Percentiles rank a stretch among this genome's conserved stretches.
Evolutionary conservation across 2,797 vertebrate genomes (phyloP).

Genomic region (Argyrosomus regius): DNA sequence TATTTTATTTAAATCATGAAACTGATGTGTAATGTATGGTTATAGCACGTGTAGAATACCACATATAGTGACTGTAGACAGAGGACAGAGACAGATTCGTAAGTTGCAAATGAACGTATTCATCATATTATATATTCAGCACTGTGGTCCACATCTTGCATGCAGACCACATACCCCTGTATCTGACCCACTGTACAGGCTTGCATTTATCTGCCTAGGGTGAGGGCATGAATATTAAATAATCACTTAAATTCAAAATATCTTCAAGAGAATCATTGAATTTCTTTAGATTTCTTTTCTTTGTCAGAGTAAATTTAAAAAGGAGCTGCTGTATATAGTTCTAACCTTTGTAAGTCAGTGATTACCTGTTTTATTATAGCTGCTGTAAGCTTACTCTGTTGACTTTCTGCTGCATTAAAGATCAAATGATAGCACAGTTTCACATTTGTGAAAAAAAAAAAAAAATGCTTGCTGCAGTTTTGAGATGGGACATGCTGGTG

Average conservation of each 20-base stretch:
- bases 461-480: background rate
- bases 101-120: constrained; percentile 13
- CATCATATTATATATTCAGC: constrained; percentile 29
- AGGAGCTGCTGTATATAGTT: background rate
- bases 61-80: background rate
- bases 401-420: constrained; percentile 32
- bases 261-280: constrained; percentile 5
- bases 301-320: background rate
- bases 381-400: background rate
- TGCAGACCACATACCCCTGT: background rate
- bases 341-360: constrained; percentile 3
- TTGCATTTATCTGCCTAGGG: constrained; percentile 1
- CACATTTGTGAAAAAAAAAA: background rate
- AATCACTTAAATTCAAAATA: constrained; percentile 5
- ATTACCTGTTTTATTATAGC: constrained; percentile 2
- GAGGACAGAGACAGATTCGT: constrained; percentile 6
- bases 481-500: constrained; percentile 12
- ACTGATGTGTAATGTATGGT: background rate
- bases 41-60: background rate
- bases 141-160: constrained; percentile 5
- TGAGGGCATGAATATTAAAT: background rate
- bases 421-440: constrained; percentile 16
- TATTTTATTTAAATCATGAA: constrained; percentile 3
- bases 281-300: constrained; percentile 2
- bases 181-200: background rate